phyloP scores from a whole-genome alignment of 2,113 vertebrate genomes.

The Campylomormyrus tamandua region DNA sequence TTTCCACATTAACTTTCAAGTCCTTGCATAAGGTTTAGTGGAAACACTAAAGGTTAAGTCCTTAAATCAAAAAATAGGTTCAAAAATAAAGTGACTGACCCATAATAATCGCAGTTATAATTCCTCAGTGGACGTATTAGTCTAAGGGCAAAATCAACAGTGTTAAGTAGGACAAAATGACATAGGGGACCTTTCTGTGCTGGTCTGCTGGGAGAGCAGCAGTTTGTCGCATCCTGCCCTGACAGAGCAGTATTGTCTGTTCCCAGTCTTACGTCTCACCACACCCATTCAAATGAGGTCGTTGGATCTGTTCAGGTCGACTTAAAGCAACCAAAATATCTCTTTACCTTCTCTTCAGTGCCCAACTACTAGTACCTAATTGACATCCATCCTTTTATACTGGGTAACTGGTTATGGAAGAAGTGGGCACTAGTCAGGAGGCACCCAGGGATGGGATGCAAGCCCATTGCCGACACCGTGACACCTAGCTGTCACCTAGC shows the following conservation, averaged over 20 bases:
- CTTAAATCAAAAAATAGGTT: not conserved
- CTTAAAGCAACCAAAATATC: not conserved
- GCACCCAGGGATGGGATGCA: not conserved
- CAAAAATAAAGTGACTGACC: not conserved
- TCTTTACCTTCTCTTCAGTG: not conserved
- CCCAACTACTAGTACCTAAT: not conserved
- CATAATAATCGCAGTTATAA: not conserved
- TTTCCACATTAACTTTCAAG: not conserved
- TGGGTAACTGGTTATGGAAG: not conserved
- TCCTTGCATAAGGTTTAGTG: not conserved
- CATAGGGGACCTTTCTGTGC: not conserved
- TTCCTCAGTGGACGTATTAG: not conserved
- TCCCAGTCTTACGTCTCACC: not conserved
- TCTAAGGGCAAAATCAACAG: conserved; percentile 6
- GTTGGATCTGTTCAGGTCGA: not conserved
- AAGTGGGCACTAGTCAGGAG: not conserved
- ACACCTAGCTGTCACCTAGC: not conserved
- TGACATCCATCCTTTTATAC: not conserved
- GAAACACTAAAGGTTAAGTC: not conserved
- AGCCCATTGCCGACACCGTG: not conserved
- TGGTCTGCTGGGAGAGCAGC: not conserved
- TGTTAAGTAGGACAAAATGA: not conserved
- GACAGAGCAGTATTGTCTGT: not conserved
- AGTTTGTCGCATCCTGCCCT: not conserved
- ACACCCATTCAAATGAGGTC: not conserved